These are phyloP conservation scores for Willowsia nigromaculata DNA, from an alignment of 2,888 invertebrate genomes.

Conservation along the genomic window DNA sequence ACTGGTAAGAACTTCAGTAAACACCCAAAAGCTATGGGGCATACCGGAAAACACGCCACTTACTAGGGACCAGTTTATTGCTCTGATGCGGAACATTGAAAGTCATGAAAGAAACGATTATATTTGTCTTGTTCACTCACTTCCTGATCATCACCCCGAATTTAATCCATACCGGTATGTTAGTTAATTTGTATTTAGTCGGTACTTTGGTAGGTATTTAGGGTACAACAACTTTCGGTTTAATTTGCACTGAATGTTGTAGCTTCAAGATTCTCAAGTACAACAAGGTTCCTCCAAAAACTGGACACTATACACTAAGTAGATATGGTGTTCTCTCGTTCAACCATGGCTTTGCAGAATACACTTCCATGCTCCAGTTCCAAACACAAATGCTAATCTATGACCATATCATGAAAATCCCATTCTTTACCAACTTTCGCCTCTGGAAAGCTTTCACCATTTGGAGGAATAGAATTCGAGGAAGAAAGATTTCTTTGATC, in stretches of 20 bases:
- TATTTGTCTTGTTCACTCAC: slow-evolving; percentile 71
- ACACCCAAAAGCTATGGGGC: slow-evolving; percentile 75
- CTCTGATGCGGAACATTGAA: slow-evolving; percentile 73
- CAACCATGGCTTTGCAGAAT: slow-evolving; percentile 73
- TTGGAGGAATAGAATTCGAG: slow-evolving; percentile 88
- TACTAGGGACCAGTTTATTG: slow-evolving; percentile 70
- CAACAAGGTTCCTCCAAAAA: slow-evolving; percentile 85
- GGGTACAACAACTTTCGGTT: no score
- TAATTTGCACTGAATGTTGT: no score
- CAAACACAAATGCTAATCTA: slow-evolving; percentile 76
- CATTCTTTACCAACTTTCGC: slow-evolving; percentile 80
- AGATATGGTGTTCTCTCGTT: slow-evolving; percentile 89
- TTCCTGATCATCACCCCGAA: slow-evolving; percentile 64
- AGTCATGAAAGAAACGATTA: slow-evolving; percentile 76
- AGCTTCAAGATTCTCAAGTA: slow-evolving; percentile 85
- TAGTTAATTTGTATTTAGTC: no score
- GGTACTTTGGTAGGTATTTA: no score
- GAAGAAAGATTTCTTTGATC: slow-evolving; percentile 85
- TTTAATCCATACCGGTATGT: slow-evolving; percentile 76
- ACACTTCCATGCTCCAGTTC: slow-evolving; percentile 72
- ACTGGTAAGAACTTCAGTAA: slow-evolving; percentile 70
- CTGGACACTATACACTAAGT: slow-evolving; percentile 89
- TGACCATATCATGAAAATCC: slow-evolving; percentile 71
- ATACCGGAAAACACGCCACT: slow-evolving; percentile 73
- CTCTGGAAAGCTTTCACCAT: slow-evolving; percentile 87